phyloP scores from a whole-genome alignment of 2,888 invertebrate genomes.

The Ophion costatus region DNA sequence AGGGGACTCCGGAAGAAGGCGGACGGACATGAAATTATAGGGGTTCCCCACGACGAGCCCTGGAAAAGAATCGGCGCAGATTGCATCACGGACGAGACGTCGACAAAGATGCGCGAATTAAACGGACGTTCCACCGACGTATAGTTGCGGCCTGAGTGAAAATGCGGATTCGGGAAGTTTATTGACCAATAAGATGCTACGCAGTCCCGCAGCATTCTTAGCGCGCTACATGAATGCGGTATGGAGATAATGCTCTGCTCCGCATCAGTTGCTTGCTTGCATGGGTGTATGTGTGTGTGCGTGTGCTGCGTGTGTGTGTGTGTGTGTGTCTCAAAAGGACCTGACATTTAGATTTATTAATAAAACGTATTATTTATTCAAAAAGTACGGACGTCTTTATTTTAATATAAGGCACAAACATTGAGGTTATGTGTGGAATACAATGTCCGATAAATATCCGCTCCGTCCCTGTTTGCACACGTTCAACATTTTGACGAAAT shows the following conservation, averaged over 20 bases:
- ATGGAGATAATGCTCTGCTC: background rate
- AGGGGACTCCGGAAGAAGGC: background rate
- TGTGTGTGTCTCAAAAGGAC: too few species aligned
- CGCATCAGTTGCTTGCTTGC: background rate
- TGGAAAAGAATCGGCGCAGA: conserved; percentile 31
- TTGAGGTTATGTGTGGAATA: too few species aligned
- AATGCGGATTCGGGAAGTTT: conserved; percentile 57
- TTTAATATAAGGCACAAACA: too few species aligned
- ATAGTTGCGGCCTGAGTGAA: conserved; percentile 26
- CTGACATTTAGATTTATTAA: too few species aligned
- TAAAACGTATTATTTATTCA: too few species aligned
- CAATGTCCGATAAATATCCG: too few species aligned
- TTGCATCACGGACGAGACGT: conserved; percentile 45
- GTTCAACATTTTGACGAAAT: too few species aligned
- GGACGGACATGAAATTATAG: background rate
- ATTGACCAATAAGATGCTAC: background rate
- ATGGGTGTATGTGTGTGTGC: too few species aligned
- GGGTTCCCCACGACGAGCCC: background rate
- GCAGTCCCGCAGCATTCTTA: conserved; percentile 32
- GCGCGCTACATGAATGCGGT: conserved; percentile 35
- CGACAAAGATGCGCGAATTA: conserved; percentile 22
- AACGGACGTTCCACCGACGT: background rate
- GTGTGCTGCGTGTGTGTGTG: too few species aligned
- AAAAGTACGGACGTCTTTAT: too few species aligned
- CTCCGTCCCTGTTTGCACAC: too few species aligned